Evolutionary conservation across 2,888 invertebrate species (phyloP).

Genomic region (Agonopterix subpropinquella): DNA sequence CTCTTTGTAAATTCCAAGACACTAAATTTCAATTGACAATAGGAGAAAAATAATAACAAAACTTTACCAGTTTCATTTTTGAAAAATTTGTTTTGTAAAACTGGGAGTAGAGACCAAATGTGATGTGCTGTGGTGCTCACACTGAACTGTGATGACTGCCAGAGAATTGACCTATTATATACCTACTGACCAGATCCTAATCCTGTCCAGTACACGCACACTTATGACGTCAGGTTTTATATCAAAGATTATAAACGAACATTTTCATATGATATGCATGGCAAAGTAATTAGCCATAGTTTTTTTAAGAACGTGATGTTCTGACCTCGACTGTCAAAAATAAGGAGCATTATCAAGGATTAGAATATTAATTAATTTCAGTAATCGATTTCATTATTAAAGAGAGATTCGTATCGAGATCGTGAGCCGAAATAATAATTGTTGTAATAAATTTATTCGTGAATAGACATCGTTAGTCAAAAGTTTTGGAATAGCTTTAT

Average conservation of each 20-base stretch:
- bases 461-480: slow-evolving; percentile 16
- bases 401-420: slow-evolving; percentile 18
- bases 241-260: slow-evolving; percentile 32
- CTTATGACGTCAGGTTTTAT: slow-evolving; percentile 47
- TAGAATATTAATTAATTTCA: slow-evolving; percentile 32
- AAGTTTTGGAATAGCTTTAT: background rate
- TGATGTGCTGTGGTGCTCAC: slow-evolving; percentile 37
- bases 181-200: slow-evolving; percentile 40
- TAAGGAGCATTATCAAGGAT: slow-evolving; percentile 42
- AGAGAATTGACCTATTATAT: slow-evolving; percentile 56
- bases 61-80: slow-evolving; percentile 67
- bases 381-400: slow-evolving; percentile 16
- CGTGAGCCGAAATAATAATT: slow-evolving; percentile 22
- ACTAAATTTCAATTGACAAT: background rate
- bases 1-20: background rate
- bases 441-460: slow-evolving; percentile 11
- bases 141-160: slow-evolving; percentile 28
- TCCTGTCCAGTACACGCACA: slow-evolving; percentile 44
- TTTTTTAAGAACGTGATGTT: slow-evolving; percentile 38
- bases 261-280: slow-evolving; percentile 41
- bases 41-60: slow-evolving; percentile 5
- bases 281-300: slow-evolving; percentile 49
- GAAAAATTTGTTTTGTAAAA: slow-evolving; percentile 1
- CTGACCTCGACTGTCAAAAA: slow-evolving; percentile 53
- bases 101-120: slow-evolving; percentile 25